Evolutionary conservation across 2,113 vertebrate genomes (phyloP).

Genomic region (Takifugu bimaculatus): DNA sequence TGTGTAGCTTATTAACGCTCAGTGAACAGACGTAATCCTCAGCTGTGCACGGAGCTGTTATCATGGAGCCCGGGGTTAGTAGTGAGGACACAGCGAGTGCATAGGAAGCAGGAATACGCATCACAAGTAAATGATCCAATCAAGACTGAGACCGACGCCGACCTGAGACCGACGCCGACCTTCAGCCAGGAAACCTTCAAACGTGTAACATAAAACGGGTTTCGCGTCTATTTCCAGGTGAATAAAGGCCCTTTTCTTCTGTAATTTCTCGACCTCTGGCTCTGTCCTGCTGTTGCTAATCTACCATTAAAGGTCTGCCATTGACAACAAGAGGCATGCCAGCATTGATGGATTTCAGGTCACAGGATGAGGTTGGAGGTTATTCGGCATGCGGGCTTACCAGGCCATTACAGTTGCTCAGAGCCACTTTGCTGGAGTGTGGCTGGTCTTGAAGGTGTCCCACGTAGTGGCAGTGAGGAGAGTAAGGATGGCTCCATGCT

Average conservation of each 20-base stretch:
- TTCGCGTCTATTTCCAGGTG: neutral
- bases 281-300: slow-evolving; percentile 1
- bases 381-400: slow-evolving; percentile 71
- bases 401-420: slow-evolving; percentile 98
- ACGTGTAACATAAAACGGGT: neutral
- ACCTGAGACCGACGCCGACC: slow-evolving; percentile 8
- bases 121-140: slow-evolving; percentile 9
- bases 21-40: slow-evolving; percentile 63
- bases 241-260: slow-evolving; percentile 2
- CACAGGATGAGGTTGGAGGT: neutral
- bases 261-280: neutral
- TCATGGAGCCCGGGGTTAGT: slow-evolving; percentile 52
- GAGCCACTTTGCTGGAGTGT: slow-evolving; percentile 87
- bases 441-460: slow-evolving; percentile 90
- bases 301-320: slow-evolving; percentile 8
- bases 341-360: neutral
- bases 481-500: slow-evolving; percentile 90
- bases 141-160: slow-evolving; percentile 16
- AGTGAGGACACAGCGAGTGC: slow-evolving; percentile 31
- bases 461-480: slow-evolving; percentile 87
- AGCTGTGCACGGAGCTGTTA: slow-evolving; percentile 52
- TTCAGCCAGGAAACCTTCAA: slow-evolving; percentile 9
- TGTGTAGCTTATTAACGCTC: slow-evolving; percentile 67
- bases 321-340: slow-evolving; percentile 3
- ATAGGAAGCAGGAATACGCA: slow-evolving; percentile 21